A percentile compares a stretch with the other conserved stretches of the same genome.
Evolutionary conservation across 2,113 vertebrate genomes (phyloP).

Genomic region (Grus americana): DNA sequence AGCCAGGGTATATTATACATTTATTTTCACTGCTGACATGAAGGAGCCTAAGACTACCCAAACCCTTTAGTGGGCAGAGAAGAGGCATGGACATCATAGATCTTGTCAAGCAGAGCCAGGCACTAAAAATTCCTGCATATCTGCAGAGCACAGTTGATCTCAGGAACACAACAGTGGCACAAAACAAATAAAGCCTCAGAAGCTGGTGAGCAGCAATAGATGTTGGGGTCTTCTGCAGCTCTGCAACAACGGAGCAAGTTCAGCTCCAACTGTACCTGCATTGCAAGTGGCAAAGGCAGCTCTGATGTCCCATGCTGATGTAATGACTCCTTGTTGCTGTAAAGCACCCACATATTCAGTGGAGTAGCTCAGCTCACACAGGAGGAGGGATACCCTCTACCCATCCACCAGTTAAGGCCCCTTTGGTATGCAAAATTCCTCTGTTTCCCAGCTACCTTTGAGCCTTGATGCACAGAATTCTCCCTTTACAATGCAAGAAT

Average conservation of each 20-base stretch:
- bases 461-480: background rate
- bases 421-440: slow-evolving; percentile 15
- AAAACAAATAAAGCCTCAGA: background rate
- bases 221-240: background rate
- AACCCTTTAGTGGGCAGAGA: background rate
- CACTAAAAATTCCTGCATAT: slow-evolving; percentile 43
- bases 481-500: slow-evolving; percentile 19
- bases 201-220: background rate
- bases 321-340: background rate
- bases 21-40: background rate
- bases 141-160: slow-evolving; percentile 7
- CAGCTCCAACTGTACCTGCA: background rate
- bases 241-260: background rate
- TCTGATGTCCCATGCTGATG: background rate
- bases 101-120: background rate
- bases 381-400: background rate
- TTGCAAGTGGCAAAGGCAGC: background rate
- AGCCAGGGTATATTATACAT: background rate
- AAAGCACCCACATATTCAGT: background rate
- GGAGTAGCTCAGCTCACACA: background rate
- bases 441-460: background rate
- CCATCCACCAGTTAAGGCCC: background rate
- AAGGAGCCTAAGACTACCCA: background rate
- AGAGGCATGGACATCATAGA: background rate
- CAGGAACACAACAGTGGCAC: background rate